Evolutionary conservation across 2,888 invertebrate genomes (phyloP), one percentile per base, ranked within the genome.

Genomic region (Trachelus stipa): DNA sequence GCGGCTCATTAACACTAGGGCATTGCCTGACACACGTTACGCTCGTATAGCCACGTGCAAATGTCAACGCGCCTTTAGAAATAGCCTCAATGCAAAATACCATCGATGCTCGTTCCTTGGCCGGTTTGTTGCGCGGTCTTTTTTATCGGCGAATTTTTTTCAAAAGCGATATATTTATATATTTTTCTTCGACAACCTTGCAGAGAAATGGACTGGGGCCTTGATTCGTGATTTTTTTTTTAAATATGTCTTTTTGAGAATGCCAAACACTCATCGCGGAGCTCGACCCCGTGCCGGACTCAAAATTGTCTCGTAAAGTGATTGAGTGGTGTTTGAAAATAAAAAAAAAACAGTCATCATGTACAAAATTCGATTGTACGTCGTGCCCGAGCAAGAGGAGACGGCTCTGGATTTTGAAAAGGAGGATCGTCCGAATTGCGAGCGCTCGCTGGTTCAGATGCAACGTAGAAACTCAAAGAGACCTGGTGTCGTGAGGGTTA

Each of bases 281-380:
- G 82, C 81, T 81, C 79, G 82, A 76, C 82, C 81, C 81, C 82
- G 81, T 79, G 77, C 75, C 69, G 35, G 76, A 73, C 68, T 75
- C 56, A 30, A 73, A 30, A 33, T 33, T 75, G 75, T 69, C 56
- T 34, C 74, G 68, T 73, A 23, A 56, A 23, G 56, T 23, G 56
- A 23, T 56, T 23, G 23, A 23, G 23, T 56, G 56, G 56, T 23
- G 15, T 56, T 56, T 56, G 23, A 23, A 9, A 23, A 56, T 23
- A 1, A 23, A 2, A 9, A 56, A 40, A 23, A 2, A 56, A 2
- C n/a, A 4, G 12, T 23, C 33, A 77, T 74, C 37, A 87, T 87
- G 87, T 82, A 87, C 75, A 87, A 87, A 79, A 87, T 87, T 76
- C 83, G 86, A 9, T 76, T 87, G 30, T 87, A 87, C 83, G 87